Evolutionary conservation across 2,888 invertebrate species (phyloP).

Genomic region (Morpho helenor): DNA sequence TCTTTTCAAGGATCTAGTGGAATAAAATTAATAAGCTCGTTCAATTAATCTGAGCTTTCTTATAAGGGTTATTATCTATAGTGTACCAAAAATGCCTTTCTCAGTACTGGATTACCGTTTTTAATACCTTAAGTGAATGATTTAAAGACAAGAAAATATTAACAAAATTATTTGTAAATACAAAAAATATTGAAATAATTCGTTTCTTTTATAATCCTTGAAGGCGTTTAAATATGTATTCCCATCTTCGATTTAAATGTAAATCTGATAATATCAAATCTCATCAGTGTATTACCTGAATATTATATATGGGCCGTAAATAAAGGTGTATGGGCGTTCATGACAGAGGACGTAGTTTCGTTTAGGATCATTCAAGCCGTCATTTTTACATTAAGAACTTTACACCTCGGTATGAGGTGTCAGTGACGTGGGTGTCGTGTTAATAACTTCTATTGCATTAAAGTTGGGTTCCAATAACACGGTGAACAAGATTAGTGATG

Average conservation of each 20-base stretch:
- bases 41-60: no score
- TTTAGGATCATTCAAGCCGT: conserved; percentile 31
- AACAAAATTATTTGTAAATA: neutral
- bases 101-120: no score
- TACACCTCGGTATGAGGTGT: conserved; percentile 32
- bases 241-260: conserved; percentile 53
- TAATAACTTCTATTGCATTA: conserved; percentile 3
- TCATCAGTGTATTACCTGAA: conserved; percentile 42
- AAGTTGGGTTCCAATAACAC: neutral
- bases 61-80: no score
- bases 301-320: conserved; percentile 23
- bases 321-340: conserved; percentile 44
- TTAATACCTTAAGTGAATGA: no score
- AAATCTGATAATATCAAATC: conserved; percentile 52
- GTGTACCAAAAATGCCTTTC: no score
- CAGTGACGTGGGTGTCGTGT: conserved; percentile 10
- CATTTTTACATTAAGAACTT: conserved; percentile 44
- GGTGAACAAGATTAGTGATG: neutral
- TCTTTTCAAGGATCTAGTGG: no score
- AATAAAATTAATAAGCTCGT: no score
- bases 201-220: conserved; percentile 23
- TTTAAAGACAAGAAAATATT: no score
- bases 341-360: conserved; percentile 39
- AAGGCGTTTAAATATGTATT: conserved; percentile 29
- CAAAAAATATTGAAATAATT: conserved; percentile 6